A percentile compares a stretch with the other conserved stretches of the same genome.
phyloP scores from a whole-genome alignment of 1,140 invertebrate species.

The Paracyclopina nana region DNA sequence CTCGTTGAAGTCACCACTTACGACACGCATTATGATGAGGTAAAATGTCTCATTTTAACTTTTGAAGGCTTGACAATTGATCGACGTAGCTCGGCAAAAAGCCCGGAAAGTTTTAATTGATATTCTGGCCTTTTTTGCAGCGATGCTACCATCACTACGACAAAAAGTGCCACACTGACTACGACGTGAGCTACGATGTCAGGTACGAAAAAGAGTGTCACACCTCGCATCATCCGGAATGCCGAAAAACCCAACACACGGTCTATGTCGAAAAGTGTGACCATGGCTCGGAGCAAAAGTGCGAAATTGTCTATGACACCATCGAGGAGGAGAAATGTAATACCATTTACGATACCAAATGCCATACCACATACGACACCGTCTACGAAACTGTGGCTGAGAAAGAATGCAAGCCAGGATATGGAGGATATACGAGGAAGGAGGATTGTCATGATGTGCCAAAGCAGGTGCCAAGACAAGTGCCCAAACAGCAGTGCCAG shows the following conservation, averaged over 20 bases:
- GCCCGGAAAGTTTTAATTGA: too few relatives aligned
- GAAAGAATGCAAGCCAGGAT: background rate
- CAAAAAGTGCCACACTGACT: constrained; percentile 1
- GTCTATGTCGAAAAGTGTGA: background rate
- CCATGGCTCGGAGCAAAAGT: background rate
- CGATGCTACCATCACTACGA: background rate
- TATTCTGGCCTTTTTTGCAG: too few relatives aligned
- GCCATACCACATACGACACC: background rate
- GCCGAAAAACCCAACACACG: background rate
- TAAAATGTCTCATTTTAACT: too few relatives aligned
- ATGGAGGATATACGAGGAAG: background rate
- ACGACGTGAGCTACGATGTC: background rate
- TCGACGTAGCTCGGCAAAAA: too few relatives aligned
- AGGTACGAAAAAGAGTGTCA: background rate
- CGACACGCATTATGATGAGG: too few relatives aligned
- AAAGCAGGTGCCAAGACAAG: background rate
- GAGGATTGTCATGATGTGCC: background rate
- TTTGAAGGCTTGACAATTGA: too few relatives aligned
- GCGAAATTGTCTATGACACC: background rate
- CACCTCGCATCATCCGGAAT: background rate
- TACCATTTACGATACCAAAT: background rate
- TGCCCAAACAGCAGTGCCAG: background rate
- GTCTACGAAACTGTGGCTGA: background rate
- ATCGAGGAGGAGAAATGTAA: background rate
- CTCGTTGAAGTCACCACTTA: too few relatives aligned